Conservation (phyloP, 1,140 invertebrate genomes). For the Drosophila malerkotliana region DNA sequence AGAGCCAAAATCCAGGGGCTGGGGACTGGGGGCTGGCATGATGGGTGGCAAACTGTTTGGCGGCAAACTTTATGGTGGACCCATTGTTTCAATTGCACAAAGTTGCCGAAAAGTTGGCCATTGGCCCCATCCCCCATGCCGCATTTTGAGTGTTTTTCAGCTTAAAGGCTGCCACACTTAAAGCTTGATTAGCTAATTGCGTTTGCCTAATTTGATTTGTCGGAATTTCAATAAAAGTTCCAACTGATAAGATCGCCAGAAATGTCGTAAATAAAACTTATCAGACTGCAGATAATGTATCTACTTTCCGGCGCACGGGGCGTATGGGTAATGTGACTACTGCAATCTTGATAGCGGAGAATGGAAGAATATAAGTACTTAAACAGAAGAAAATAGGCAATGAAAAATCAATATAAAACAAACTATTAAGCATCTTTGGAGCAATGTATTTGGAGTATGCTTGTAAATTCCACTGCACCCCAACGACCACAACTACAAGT, state of each 20-base stretch:
- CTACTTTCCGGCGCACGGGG: background rate
- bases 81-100: conserved; percentile 74
- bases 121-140: conserved; percentile 16
- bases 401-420: background rate
- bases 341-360: background rate
- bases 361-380: background rate
- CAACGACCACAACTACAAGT: conserved; percentile 55
- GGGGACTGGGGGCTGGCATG: background rate
- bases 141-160: conserved; percentile 38
- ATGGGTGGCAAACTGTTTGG: conserved; percentile 46
- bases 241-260: conserved; percentile 30
- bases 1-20: conserved; percentile 1
- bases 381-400: background rate
- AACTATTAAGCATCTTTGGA: background rate
- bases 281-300: background rate
- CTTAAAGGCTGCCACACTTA: conserved; percentile 38
- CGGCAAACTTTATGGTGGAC: conserved; percentile 55
- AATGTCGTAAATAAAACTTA: conserved; percentile 18
- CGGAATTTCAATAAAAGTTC: conserved; percentile 54
- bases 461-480: background rate
- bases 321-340: conserved; percentile 2
- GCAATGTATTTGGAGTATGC: conserved; percentile 3
- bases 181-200: conserved; percentile 67
- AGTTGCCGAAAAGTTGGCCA: conserved; percentile 52
- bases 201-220: conserved; percentile 57